Base-by-base conservation (phyloP, 2,797 vertebrate species). In the Bucorvus abyssinicus region DNA sequence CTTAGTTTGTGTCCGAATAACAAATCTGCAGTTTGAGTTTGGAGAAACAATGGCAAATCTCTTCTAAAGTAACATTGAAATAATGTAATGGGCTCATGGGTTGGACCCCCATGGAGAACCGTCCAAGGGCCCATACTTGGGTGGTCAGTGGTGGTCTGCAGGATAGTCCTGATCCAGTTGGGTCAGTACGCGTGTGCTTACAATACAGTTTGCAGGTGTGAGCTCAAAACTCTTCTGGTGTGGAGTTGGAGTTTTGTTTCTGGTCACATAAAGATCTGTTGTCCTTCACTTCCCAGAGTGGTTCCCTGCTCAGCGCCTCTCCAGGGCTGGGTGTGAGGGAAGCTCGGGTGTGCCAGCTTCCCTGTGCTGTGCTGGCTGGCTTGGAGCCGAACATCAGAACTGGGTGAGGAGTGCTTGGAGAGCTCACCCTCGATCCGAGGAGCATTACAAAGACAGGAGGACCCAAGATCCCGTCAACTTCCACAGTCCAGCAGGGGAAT, bases 361-460 rank as follows among this genome's bases (percentile, higher is more conserved):
- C 24, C n/a, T 45, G n/a, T 4, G 9, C 15, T 12, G 2, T 2
- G 1, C 3, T 2, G 0, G 0, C 24, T 49, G 1, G 0, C 14
- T 36, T 55, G 69, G 74, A 56, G 55, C 42, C 38, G 50, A 57
- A 47, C 4, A 4, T 3, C 9, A 0, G 52, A 64, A 36, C 0
- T 22, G 73, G 27, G n/a, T 40, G 30, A 16, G 19, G 47, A 67
- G 8, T 4, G 21, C 45, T 84, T 2, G 17, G 47, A 70, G 7
- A 4, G 21, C 45, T 84, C 1, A 0, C 6, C 42, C 6, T 23
- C 23, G 23, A 30, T 23, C 67, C 11, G 23, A 29, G 63, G 36
- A 84, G 36, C 3, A 0, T 74, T 49, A 23, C 9, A 57, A 65
- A 70, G 57, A 22, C 15, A 24, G 57, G 69, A 34, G 42, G 91